phyloP scores from a whole-genome alignment of 2,888 invertebrate species.

The Germaria angustata region DNA sequence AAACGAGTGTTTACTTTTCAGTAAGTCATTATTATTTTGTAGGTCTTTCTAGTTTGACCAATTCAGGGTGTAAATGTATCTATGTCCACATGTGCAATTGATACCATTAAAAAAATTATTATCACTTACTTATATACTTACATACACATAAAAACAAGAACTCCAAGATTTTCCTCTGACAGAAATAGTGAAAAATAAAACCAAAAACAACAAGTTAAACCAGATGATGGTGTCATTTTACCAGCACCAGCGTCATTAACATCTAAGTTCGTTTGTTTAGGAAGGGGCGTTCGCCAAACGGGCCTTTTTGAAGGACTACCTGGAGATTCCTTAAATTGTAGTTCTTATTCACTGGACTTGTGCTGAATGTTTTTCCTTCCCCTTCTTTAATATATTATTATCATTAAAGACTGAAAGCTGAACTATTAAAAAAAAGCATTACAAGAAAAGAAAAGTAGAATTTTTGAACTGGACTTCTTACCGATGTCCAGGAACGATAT shows the following conservation, averaged over 20 bases:
- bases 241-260: neutral
- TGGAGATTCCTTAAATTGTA: no score
- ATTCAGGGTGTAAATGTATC: neutral
- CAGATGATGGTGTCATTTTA: neutral
- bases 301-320: no score
- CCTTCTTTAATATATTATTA: no score
- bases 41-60: neutral
- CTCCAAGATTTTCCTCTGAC: neutral
- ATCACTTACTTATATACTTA: slow-evolving; percentile 4
- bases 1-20: no score
- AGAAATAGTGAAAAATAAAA: neutral
- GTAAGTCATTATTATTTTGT: neutral
- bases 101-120: slow-evolving; percentile 6
- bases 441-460: no score
- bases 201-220: neutral
- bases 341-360: no score
- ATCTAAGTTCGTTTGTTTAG: neutral
- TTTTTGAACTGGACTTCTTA: no score
- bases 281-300: no score
- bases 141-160: slow-evolving; percentile 9
- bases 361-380: no score
- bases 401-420: no score
- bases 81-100: neutral
- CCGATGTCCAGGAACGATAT: no score
- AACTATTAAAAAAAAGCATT: no score